A percentile compares a stretch with the other conserved stretches of the same genome.
phyloP scores from a whole-genome alignment of 2,797 vertebrate genomes.

The Anguilla marmorata region DNA sequence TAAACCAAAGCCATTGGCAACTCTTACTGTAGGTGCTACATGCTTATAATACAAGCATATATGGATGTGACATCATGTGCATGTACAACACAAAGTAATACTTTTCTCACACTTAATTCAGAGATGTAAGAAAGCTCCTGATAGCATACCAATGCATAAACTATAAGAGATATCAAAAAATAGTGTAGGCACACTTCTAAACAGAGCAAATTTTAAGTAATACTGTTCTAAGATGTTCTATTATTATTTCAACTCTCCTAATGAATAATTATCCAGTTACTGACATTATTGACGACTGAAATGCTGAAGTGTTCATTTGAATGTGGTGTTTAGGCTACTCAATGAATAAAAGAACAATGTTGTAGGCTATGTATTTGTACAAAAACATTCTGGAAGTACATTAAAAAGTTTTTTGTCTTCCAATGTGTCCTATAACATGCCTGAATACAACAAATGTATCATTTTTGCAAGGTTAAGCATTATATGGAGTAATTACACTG shows the following conservation, averaged over 20 bases:
- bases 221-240: background rate
- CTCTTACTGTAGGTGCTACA: no score
- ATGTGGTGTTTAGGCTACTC: background rate
- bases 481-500: background rate
- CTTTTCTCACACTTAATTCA: no score
- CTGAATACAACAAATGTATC: no score
- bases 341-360: background rate
- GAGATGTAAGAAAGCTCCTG: background rate
- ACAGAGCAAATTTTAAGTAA: background rate
- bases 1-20: no score
- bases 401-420: no score
- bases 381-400: no score
- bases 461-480: background rate
- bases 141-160: background rate
- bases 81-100: no score
- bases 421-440: no score
- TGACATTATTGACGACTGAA: background rate
- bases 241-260: background rate
- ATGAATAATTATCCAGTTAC: background rate
- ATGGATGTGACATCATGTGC: no score
- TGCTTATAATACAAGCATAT: no score
- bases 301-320: background rate
- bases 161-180: background rate
- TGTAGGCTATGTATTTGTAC: no score
- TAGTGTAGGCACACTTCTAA: background rate